Base-by-base conservation (phyloP, 2,888 invertebrate species). In the Drosophila austrosaltans region DNA sequence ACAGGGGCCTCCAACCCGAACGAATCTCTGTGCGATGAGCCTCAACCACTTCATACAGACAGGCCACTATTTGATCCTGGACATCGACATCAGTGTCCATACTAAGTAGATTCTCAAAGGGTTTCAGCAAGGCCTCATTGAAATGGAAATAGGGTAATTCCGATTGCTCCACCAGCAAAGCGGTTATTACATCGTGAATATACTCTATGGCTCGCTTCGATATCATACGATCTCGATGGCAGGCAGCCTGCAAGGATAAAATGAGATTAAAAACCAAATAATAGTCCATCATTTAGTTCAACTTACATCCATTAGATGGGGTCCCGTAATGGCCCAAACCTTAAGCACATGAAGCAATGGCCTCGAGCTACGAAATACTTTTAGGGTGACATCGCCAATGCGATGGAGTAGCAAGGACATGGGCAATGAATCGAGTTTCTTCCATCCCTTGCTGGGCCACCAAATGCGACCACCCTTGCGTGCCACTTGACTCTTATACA, bases 1-100 rank as follows among this genome's bases (percentile, higher is more conserved):
- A 99, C 1, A 99, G 93, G 0, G 99, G 98, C 63, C 98, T 94
- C 99, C 99, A 99, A 0, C 99, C 99, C 0, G 98, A 98, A 78
- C 97, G 95, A 53, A 99, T 98, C 93, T 98, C 98, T 71, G 96
- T 96, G 82, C 97, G 94, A 91, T 97, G 98, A 0, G 97, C 97
- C 92, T 98, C 98, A 0, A 99, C 98, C 85, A 99, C 97, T 92
- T 98, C 98, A 91, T 98, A 98, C 58, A 99, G 95, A 82, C 98
- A 98, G 64, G 97, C 97, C 54, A 99, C 97, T 83, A 99, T 98
- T 93, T 96, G 96, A 91, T 96, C 96, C 78, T 87, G 82, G 48
- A 98, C 97, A 92, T 99, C 98, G 69, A 96, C 95, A 92, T 98
- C 98, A 91, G 98, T 93, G 90, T 99, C 98, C 87, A 98, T 94